Conservation (phyloP, 2,797 vertebrate genomes). For the Carduelis carduelis region DNA sequence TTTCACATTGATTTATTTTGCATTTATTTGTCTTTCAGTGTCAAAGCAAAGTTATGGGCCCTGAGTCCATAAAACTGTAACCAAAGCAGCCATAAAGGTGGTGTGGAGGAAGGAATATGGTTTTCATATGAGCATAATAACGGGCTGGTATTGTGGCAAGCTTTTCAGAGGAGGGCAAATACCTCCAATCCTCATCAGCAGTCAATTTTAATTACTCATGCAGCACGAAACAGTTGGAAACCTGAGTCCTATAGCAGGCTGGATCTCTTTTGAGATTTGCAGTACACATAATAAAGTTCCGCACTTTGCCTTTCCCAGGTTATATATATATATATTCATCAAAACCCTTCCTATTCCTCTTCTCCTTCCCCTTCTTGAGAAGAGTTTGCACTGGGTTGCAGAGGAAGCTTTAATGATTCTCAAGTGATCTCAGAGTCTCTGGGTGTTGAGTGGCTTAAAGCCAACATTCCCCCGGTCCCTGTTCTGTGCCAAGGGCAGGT, state of each 20-base stretch:
- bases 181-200: not conserved
- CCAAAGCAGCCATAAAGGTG: not conserved
- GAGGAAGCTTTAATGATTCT: not conserved
- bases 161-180: not conserved
- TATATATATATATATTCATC: not conserved
- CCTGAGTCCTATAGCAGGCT: not conserved
- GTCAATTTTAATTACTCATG: not conserved
- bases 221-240: not conserved
- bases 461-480: not conserved
- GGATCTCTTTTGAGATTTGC: not conserved
- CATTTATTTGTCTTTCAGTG: not conserved
- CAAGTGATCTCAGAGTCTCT: not conserved
- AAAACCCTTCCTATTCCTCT: not conserved
- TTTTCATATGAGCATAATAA: not conserved
- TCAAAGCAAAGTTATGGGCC: conserved; percentile 7
- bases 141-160: not conserved
- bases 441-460: not conserved
- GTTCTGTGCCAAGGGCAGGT: not conserved
- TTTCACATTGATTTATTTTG: conserved; percentile 9
- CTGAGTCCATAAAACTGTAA: not conserved
- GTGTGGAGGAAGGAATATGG: not conserved
- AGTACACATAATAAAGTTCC: not conserved
- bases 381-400: not conserved
- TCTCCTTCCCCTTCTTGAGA: not conserved
- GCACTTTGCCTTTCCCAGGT: not conserved